Evolutionary conservation across 2,797 vertebrate genomes (phyloP).

Genomic region (Gymnocypris eckloni): DNA sequence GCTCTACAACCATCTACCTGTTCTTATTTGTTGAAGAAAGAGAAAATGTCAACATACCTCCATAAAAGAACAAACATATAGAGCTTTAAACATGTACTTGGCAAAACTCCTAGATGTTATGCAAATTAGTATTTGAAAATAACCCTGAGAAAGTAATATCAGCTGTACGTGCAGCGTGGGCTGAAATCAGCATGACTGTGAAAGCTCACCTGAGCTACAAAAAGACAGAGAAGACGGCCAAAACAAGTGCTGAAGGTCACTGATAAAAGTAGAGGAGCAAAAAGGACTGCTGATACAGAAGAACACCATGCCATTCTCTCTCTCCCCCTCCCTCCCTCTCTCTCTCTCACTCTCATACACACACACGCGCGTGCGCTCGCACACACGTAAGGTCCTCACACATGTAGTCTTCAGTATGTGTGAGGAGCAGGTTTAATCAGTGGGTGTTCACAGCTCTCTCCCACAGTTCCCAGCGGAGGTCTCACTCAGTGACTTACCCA

Average conservation of each 20-base stretch:
- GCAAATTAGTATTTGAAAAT: slow-evolving; percentile 38
- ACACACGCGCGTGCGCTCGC: neutral
- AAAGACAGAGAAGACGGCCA: slow-evolving; percentile 28
- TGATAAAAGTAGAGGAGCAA: slow-evolving; percentile 34
- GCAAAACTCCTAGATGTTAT: slow-evolving; percentile 9
- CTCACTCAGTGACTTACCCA: slow-evolving; percentile 41
- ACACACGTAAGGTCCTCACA: slow-evolving; percentile 16
- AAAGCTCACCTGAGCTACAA: slow-evolving; percentile 37
- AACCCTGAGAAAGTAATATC: slow-evolving; percentile 15
- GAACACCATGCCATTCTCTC: slow-evolving; percentile 12
- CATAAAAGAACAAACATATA: slow-evolving; percentile 5
- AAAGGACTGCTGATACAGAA: slow-evolving; percentile 25
- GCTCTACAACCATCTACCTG: neutral
- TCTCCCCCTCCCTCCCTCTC: neutral
- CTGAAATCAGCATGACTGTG: slow-evolving; percentile 13
- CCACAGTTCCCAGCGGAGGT: slow-evolving; percentile 30
- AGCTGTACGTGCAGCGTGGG: neutral
- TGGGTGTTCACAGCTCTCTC: slow-evolving; percentile 28
- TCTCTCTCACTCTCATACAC: neutral
- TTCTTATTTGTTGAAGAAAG: neutral
- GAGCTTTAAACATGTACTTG: slow-evolving; percentile 15
- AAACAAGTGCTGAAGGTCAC: slow-evolving; percentile 55
- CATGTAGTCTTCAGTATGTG: slow-evolving; percentile 18
- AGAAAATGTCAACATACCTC: slow-evolving; percentile 13
- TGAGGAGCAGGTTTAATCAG: slow-evolving; percentile 42